Evolutionary conservation across 1,140 invertebrate species (phyloP).

Genomic region (Drosophila arizonae): DNA sequence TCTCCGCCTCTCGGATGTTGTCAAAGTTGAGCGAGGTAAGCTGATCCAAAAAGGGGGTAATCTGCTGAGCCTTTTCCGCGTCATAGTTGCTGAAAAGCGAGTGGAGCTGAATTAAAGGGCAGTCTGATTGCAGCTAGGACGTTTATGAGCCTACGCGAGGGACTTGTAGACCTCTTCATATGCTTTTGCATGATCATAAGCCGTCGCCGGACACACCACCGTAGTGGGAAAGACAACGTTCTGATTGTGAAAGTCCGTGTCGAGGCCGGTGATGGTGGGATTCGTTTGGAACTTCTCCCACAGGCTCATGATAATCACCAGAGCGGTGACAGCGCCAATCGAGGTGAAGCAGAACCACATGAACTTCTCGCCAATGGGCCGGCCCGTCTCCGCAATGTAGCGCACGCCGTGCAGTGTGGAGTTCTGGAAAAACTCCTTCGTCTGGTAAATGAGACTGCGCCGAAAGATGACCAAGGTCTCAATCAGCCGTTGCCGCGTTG

Average conservation of each 20-base stretch:
- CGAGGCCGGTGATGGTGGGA: constrained; percentile 89
- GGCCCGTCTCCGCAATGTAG: constrained; percentile 87
- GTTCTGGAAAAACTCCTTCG: constrained; percentile 87
- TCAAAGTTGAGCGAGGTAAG: constrained; percentile 79
- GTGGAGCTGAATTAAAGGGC: too few species aligned
- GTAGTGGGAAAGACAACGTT: constrained; percentile 88
- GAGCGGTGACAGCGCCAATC: constrained; percentile 86
- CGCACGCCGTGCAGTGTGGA: constrained; percentile 88
- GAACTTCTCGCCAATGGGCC: constrained; percentile 88
- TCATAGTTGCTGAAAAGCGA: constrained; percentile 61
- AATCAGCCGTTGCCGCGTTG: constrained; percentile 32
- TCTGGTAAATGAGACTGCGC: constrained; percentile 86
- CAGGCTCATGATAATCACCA: constrained; percentile 88
- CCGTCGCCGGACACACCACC: constrained; percentile 85
- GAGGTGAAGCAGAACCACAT: constrained; percentile 89
- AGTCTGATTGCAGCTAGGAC: too few species aligned
- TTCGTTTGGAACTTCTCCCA: constrained; percentile 91
- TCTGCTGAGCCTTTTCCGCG: constrained; percentile 39
- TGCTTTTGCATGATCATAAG: constrained; percentile 77
- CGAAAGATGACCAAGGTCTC: constrained; percentile 82
- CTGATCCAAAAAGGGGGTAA: constrained; percentile 73
- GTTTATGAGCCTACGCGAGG: constrained; percentile 57
- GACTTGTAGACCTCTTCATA: constrained; percentile 63
- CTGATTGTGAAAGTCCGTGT: constrained; percentile 90
- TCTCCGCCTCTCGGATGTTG: constrained; percentile 65